Base-by-base conservation (phyloP, 2,797 vertebrate genomes). In the Phrynocephalus forsythii region DNA sequence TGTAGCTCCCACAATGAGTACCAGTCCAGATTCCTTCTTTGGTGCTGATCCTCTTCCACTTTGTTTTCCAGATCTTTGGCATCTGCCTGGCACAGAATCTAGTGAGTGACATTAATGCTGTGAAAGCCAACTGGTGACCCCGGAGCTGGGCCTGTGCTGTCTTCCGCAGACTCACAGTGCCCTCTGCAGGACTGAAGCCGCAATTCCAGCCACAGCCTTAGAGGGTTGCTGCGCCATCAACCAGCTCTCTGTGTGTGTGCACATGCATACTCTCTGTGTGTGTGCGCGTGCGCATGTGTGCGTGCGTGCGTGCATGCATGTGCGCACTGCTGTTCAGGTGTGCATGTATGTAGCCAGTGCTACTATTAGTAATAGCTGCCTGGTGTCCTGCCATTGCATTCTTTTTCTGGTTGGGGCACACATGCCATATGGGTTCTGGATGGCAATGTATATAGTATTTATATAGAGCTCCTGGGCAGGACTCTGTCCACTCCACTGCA, bases 81-180 rank as follows among this genome's bases (percentile, higher is more conserved):
- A 98, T 99, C 95, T 98, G 98, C 94, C 96, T 98, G 89, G 98
- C 98, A 93, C 98, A 99, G 96, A 99, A 98, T 95, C 97, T 98
- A 71, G 95, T 98, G 94, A 98, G 97, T 11, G 98, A 98, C 90
- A 97, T 98, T 96, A 98, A 97, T 95, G 97, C 98, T 28, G 98
- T 99, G 94, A 99, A 98, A 95, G 98, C 98, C 94, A 98, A 98
- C 95, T 99, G 98, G 98, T 99, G 97, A 98, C 95, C 79, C 83
- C 56, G 26, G 69, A 18, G 24, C 8, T 1, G 88, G 83, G 80
- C 79, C 69, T 76, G 10, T 56, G 83, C 81, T 30, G 22, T 24
- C 63, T 7, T 81, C 63, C 69, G 8, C 69, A 68, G 83, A 33
- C 67, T 28, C 5, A 5, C 86, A 60, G 79, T 69, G 79, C 44